Evolutionary conservation across 2,888 invertebrate genomes (phyloP).

Genomic region (Stenurella melanura): DNA sequence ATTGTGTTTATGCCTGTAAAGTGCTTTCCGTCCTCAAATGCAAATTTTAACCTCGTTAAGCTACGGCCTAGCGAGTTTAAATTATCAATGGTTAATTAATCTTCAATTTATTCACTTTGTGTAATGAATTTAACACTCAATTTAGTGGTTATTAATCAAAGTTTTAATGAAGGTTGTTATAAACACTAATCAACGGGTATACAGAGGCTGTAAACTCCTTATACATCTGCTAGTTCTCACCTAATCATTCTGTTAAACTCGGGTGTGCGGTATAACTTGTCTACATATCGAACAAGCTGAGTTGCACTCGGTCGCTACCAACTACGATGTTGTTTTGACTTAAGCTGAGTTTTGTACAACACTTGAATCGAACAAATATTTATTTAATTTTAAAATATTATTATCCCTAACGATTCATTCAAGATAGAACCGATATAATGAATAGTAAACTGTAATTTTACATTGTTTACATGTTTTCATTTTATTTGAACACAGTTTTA

Average conservation of each 20-base stretch:
- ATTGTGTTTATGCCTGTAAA: conserved; percentile 74
- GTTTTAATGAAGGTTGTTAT: conserved; percentile 75
- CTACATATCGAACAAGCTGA: background rate
- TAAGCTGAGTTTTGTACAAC: too few species aligned
- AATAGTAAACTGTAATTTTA: too few species aligned
- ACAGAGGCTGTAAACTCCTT: conserved; percentile 53
- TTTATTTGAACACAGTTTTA: too few species aligned
- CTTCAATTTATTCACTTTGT: conserved; percentile 76
- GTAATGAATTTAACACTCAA: conserved; percentile 73
- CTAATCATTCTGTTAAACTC: conserved; percentile 40
- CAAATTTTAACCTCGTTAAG: conserved; percentile 76
- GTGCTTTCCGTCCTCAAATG: conserved; percentile 75
- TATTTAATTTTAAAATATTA: too few species aligned
- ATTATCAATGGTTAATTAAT: conserved; percentile 76
- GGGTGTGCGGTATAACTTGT: conserved; percentile 9
- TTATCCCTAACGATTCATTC: too few species aligned
- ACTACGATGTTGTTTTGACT: background rate
- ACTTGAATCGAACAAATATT: too few species aligned
- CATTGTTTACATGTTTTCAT: too few species aligned
- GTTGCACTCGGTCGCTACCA: background rate
- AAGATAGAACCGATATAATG: too few species aligned
- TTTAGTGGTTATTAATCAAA: conserved; percentile 78
- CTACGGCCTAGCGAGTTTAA: conserved; percentile 74
- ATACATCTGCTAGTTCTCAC: conserved; percentile 52
- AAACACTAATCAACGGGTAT: conserved; percentile 66